Percentiles rank a stretch among this genome's conserved stretches.
phyloP scores from a whole-genome alignment of 2,888 invertebrate genomes.

The Athalia rosae region DNA sequence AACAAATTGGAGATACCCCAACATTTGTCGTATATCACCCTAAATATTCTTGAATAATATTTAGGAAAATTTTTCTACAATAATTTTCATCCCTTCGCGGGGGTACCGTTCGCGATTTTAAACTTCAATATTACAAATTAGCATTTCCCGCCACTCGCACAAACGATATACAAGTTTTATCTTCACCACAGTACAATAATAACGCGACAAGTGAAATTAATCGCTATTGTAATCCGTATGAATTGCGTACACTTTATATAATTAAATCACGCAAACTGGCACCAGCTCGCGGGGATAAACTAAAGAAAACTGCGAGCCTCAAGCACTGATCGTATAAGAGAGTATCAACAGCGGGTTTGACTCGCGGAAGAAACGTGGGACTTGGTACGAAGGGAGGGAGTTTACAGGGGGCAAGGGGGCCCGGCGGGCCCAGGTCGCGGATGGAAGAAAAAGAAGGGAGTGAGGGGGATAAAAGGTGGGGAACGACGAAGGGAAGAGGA shows the following conservation, averaged over 20 bases:
- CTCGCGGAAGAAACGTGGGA: conserved; percentile 45
- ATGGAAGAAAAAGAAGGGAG: conserved; percentile 26
- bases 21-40: no score
- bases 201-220: no score
- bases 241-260: neutral
- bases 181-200: neutral
- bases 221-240: neutral
- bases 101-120: no score
- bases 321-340: conserved; percentile 23
- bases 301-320: conserved; percentile 31
- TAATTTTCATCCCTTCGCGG: no score
- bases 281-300: conserved; percentile 38
- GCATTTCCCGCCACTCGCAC: conserved; percentile 31
- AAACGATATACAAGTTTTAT: conserved; percentile 1
- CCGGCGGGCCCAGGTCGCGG: conserved; percentile 22
- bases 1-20: no score
- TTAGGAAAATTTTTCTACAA: no score
- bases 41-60: no score
- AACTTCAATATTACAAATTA: neutral
- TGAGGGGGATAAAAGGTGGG: neutral
- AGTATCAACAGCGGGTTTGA: conserved; percentile 41
- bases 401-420: neutral
- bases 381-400: conserved; percentile 39
- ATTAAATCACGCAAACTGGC: conserved; percentile 7
- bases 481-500: conserved; percentile 5